phyloP scores from a whole-genome alignment of 2,113 vertebrate species.

The Trematocara macrostoma region DNA sequence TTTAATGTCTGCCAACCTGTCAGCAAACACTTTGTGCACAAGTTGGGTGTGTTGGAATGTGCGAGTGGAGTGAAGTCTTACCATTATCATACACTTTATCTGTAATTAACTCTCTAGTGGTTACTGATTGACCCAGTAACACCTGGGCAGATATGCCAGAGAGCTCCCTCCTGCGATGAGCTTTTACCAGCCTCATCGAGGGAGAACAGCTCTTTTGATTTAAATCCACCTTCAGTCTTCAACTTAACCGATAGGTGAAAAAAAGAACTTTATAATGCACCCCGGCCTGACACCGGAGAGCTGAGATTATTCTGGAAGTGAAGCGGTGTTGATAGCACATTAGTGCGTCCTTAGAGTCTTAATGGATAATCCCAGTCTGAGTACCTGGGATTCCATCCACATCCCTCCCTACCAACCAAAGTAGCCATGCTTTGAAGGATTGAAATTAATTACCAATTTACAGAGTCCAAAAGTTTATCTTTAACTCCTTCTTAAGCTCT shows the following conservation, averaged over 20 bases:
- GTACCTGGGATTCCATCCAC: conserved; percentile 58
- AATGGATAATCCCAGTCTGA: conserved; percentile 51
- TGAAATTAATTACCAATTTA: conserved; percentile 68
- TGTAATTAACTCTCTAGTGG: conserved; percentile 69
- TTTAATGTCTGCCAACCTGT: neutral
- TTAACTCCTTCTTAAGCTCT: conserved; percentile 51
- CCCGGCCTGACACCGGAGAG: conserved; percentile 45
- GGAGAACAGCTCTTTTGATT: conserved; percentile 67
- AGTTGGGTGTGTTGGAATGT: conserved; percentile 16
- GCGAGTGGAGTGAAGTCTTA: conserved; percentile 10
- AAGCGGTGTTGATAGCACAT: conserved; percentile 31
- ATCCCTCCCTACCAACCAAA: conserved; percentile 46
- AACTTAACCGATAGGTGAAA: conserved; percentile 54
- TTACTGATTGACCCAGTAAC: conserved; percentile 62
- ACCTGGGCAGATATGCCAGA: conserved; percentile 53
- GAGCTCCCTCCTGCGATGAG: neutral
- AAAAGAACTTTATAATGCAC: conserved; percentile 46
- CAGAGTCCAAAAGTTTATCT: conserved; percentile 48
- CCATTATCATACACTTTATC: conserved; percentile 50
- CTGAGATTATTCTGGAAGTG: conserved; percentile 51
- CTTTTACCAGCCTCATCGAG: conserved; percentile 27
- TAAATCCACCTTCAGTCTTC: conserved; percentile 67
- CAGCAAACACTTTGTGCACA: conserved; percentile 9
- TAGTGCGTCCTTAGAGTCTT: conserved; percentile 45
- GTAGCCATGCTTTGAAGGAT: conserved; percentile 64